These are phyloP conservation scores for Oreochromis spilurus DNA, from an alignment of 2,113 vertebrate species.

Conservation along the genomic window DNA sequence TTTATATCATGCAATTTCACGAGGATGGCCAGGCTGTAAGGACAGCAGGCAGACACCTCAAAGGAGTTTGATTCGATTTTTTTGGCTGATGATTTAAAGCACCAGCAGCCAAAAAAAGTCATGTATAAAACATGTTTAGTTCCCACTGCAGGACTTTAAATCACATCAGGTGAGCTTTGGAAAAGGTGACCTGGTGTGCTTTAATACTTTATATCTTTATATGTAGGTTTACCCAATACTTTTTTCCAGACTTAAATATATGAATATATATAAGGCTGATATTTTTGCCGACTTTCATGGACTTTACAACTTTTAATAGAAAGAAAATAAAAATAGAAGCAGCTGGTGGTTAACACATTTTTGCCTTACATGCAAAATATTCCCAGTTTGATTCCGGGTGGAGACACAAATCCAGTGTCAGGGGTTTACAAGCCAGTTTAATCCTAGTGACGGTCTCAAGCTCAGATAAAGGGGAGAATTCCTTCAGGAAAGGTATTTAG, in stretches of 20 bases:
- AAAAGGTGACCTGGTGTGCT: neutral
- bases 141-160: neutral
- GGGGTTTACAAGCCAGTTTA: neutral
- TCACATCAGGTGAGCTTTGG: neutral
- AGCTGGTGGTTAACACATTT: fast-evolving
- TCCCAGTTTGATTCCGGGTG: neutral
- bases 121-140: neutral
- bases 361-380: neutral
- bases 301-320: neutral
- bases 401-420: neutral
- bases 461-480: neutral
- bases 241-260: neutral
- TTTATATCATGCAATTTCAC: neutral
- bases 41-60: neutral
- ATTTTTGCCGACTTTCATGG: fast-evolving
- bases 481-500: neutral
- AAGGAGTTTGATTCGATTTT: neutral
- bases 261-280: neutral
- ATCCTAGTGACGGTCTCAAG: neutral
- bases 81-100: neutral
- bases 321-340: neutral
- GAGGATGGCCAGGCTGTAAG: neutral
- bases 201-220: neutral
- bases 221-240: neutral
- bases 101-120: neutral